A percentile compares a stretch with the other conserved stretches of the same genome.
Conservation (phyloP, 2,113 vertebrate species). For the Pseudorectes ferrugineus region DNA sequence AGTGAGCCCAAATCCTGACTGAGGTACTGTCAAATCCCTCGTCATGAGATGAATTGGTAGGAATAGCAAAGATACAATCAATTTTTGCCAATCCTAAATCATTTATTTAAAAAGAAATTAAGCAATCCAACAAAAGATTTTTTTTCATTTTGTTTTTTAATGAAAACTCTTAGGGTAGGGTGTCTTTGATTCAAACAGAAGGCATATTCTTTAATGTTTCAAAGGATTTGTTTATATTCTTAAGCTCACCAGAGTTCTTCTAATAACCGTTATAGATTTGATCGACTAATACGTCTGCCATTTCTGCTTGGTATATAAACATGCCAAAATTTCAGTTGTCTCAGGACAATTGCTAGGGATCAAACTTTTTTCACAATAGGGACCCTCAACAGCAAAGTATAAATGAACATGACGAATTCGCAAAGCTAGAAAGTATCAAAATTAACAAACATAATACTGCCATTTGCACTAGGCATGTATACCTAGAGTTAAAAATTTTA, state of each 20-base stretch:
- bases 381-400: background rate
- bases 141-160: background rate
- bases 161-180: accelerated
- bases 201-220: background rate
- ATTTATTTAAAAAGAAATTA: background rate
- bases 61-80: background rate
- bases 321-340: background rate
- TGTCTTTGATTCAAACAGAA: background rate
- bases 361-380: background rate
- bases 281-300: background rate
- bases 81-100: accelerated
- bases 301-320: background rate
- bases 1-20: background rate
- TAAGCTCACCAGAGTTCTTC: background rate
- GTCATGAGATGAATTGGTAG: background rate
- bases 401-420: background rate
- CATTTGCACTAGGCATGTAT: accelerated
- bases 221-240: background rate
- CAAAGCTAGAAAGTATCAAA: background rate
- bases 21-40: background rate
- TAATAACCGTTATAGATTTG: background rate
- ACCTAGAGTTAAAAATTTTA: background rate
- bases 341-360: background rate
- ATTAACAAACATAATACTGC: background rate
- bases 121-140: background rate